Conservation (phyloP, 2,888 invertebrate species). For the Calliopum simillimum region DNA sequence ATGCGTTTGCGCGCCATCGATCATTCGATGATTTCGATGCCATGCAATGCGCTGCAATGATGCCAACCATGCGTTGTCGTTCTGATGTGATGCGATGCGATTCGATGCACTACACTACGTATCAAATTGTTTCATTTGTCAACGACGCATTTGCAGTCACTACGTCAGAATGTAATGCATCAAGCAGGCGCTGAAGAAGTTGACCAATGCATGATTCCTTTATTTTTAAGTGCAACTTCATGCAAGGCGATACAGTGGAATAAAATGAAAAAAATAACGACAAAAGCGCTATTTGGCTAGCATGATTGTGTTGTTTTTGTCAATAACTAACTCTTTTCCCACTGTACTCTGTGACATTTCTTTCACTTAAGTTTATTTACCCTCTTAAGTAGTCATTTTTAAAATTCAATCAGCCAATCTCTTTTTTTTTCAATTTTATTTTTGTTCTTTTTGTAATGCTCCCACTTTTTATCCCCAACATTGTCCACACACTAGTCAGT, state of each 20-base stretch:
- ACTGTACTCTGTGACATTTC: constrained; percentile 9
- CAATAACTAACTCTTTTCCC: too few species aligned
- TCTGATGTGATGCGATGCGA: constrained; percentile 20
- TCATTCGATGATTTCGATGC: constrained; percentile 49
- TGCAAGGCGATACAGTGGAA: neutral
- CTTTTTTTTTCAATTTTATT: neutral
- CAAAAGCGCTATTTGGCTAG: too few species aligned
- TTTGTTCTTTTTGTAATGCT: constrained; percentile 2
- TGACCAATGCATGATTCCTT: neutral
- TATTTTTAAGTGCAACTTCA: too few species aligned
- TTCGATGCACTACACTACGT: constrained; percentile 12
- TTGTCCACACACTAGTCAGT: neutral
- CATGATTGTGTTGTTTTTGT: too few species aligned
- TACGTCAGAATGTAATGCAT: constrained; percentile 55
- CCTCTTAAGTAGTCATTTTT: constrained; percentile 31
- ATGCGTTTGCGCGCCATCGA: constrained; percentile 66
- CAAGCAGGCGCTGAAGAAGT: neutral
- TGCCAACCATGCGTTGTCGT: constrained; percentile 22
- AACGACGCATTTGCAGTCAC: constrained; percentile 61
- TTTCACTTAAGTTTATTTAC: constrained; percentile 27
- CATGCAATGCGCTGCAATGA: constrained; percentile 29
- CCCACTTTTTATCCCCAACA: neutral
- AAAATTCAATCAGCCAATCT: constrained; percentile 38
- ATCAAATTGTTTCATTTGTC: constrained; percentile 51
- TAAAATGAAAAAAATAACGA: too few species aligned